A percentile compares a stretch with the other conserved stretches of the same genome.
These are phyloP conservation scores for Autographa pulchrina DNA, from an alignment of 2,888 invertebrate species.

Conservation along the genomic window DNA sequence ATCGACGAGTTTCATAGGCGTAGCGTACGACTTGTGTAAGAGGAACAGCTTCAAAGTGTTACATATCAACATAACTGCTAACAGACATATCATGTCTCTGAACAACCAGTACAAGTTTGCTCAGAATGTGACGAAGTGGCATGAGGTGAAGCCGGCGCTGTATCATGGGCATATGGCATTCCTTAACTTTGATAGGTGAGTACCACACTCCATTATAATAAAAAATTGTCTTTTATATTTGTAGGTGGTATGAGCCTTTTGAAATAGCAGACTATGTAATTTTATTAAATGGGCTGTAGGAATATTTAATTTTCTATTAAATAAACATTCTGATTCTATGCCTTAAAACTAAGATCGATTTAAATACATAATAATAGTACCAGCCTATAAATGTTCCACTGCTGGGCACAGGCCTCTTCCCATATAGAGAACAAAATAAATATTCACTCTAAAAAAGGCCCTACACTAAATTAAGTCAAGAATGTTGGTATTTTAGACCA, in stretches of 20 bases:
- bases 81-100: constrained; percentile 98
- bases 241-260: too few species aligned
- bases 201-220: constrained; percentile 33
- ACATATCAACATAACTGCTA: constrained; percentile 98
- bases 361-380: too few species aligned
- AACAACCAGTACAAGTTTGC: constrained; percentile 97
- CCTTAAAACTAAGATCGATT: too few species aligned
- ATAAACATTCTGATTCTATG: too few species aligned
- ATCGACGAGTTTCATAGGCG: constrained; percentile 98
- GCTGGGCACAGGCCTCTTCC: too few species aligned
- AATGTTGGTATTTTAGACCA: neutral
- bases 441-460: too few species aligned
- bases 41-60: constrained; percentile 91
- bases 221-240: neutral
- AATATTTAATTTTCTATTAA: too few species aligned
- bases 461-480: neutral
- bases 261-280: too few species aligned
- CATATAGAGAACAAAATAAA: too few species aligned
- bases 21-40: constrained; percentile 96
- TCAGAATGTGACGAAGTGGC: constrained; percentile 97
- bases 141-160: constrained; percentile 96
- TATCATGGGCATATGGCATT: constrained; percentile 99
- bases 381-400: too few species aligned
- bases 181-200: constrained; percentile 97
- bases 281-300: too few species aligned